phyloP scores from a whole-genome alignment of 2,888 invertebrate genomes.

The Caenorhabditis macrosperma region DNA sequence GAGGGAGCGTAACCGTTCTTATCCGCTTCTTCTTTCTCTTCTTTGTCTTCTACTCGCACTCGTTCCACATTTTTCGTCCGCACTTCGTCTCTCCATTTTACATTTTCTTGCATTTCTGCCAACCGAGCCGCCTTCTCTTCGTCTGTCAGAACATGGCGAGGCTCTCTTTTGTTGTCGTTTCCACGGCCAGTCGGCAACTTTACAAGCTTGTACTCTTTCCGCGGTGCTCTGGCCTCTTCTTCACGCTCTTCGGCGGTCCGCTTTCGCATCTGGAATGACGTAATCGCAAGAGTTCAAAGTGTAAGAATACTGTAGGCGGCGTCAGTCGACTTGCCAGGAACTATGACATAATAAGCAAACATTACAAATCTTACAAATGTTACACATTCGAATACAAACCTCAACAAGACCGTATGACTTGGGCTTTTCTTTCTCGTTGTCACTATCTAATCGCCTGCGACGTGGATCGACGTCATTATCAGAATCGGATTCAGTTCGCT shows the following conservation, averaged over 20 bases:
- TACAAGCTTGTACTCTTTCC: conserved; percentile 48
- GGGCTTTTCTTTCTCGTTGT: conserved; percentile 17
- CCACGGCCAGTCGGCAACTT: conserved; percentile 51
- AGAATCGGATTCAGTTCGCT: conserved; percentile 4
- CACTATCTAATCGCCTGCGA: neutral
- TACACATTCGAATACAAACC: conserved; percentile 11
- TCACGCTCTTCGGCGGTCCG: conserved; percentile 25
- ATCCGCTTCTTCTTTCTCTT: conserved; percentile 59
- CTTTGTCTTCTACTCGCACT: conserved; percentile 39
- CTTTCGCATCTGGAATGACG: conserved; percentile 34
- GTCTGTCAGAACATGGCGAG: conserved; percentile 49
- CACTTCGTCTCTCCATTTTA: conserved; percentile 62
- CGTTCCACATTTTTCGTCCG: conserved; percentile 44
- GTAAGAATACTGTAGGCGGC: too few species aligned
- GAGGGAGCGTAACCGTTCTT: conserved; percentile 61
- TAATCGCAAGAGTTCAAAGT: neutral
- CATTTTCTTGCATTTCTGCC: conserved; percentile 73
- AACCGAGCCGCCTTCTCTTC: conserved; percentile 68
- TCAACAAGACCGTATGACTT: conserved; percentile 55
- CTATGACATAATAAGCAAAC: neutral
- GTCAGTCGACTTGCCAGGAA: too few species aligned
- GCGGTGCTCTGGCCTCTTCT: conserved; percentile 25
- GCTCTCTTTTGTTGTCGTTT: conserved; percentile 33
- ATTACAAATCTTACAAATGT: neutral
- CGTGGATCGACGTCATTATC: neutral